These are phyloP conservation scores for Drusus annulatus DNA, from an alignment of 1,140 invertebrate genomes.

Conservation along the genomic window DNA sequence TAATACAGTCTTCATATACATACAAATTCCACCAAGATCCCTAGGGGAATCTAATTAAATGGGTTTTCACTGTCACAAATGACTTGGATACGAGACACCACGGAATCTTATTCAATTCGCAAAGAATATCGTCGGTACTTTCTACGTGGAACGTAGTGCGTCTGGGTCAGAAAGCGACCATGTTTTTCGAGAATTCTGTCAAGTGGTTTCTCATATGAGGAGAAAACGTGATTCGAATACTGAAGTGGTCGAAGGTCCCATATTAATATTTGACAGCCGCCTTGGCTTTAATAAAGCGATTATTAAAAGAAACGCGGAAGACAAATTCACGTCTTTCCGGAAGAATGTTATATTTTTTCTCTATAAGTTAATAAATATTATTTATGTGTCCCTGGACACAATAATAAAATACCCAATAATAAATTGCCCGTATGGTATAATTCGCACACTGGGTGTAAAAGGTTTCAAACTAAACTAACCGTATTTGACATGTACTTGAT, in stretches of 20 bases:
- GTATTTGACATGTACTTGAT: no score
- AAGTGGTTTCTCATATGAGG: conserved; percentile 8
- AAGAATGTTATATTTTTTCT: no score
- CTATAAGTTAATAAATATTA: no score
- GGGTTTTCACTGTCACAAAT: background rate
- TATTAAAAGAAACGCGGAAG: no score
- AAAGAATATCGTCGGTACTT: background rate
- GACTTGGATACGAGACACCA: background rate
- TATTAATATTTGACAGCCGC: background rate
- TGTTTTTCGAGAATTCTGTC: background rate
- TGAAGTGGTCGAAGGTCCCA: background rate
- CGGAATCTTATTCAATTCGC: conserved; percentile 4
- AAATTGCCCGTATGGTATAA: no score
- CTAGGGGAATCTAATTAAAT: background rate
- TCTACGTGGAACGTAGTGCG: no score
- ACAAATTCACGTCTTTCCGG: no score
- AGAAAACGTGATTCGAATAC: background rate
- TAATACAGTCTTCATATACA: background rate
- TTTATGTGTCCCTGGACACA: no score
- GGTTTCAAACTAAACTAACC: no score
- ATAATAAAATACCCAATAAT: no score
- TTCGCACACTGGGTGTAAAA: no score
- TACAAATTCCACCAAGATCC: background rate
- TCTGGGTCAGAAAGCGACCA: background rate
- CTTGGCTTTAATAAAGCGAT: background rate